Evolutionary conservation across 2,888 invertebrate species (phyloP).

Genomic region (Sinodicranocentrus sp.): DNA sequence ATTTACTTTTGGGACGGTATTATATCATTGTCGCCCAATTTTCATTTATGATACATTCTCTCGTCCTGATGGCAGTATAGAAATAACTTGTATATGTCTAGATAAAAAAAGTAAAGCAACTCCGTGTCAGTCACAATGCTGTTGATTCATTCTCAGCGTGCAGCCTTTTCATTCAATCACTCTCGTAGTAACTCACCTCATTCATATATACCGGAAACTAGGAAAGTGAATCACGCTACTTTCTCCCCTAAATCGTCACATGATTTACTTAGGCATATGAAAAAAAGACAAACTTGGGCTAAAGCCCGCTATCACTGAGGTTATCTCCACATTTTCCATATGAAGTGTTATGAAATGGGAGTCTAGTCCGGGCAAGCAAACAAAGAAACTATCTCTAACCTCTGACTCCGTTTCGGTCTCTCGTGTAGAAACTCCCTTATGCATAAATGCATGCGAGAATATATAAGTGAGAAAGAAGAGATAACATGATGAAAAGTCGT

Average conservation of each 20-base stretch:
- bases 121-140: constrained; percentile 24
- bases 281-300: no score
- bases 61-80: no score
- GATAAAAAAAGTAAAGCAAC: no score
- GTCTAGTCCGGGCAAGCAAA: constrained; percentile 26
- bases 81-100: no score
- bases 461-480: neutral
- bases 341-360: neutral
- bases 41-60: constrained; percentile 50
- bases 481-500: constrained; percentile 50
- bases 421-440: neutral
- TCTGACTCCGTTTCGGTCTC: neutral
- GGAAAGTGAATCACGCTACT: no score
- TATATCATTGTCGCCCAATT: constrained; percentile 41
- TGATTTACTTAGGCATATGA: neutral
- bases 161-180: constrained; percentile 40
- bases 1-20: constrained; percentile 42
- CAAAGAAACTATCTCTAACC: constrained; percentile 28
- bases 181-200: neutral
- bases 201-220: no score
- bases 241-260: neutral
- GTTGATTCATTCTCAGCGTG: constrained; percentile 45
- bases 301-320: no score
- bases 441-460: constrained; percentile 28
- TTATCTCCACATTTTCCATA: neutral